Conservation (phyloP, 1,140 invertebrate species). For the Pomacea maculata region DNA sequence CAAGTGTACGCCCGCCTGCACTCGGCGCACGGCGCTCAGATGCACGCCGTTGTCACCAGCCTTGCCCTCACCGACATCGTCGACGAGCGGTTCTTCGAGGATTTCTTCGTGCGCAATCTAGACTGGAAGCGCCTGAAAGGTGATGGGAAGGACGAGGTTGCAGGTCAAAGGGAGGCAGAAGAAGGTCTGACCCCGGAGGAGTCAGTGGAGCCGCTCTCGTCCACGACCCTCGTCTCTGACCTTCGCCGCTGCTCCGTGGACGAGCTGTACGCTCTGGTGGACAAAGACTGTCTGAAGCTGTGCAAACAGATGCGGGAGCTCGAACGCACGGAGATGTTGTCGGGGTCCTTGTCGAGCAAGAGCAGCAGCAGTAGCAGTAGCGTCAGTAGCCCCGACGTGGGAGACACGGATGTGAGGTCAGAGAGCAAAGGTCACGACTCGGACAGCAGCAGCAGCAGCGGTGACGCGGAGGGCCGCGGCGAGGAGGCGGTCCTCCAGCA, state of each 20-base stretch:
- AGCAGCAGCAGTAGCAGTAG: not conserved
- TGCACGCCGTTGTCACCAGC: not conserved
- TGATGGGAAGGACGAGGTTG: not conserved
- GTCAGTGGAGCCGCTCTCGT: no score
- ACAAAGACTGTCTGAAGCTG: conserved; percentile 18
- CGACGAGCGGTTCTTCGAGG: conserved; percentile 8
- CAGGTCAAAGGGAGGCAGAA: not conserved
- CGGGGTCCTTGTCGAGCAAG: not conserved
- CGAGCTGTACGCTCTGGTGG: conserved; percentile 19
- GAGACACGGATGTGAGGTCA: not conserved
- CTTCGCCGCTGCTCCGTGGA: conserved; percentile 18
- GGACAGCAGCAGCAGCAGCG: not conserved
- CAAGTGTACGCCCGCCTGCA: conserved; percentile 5
- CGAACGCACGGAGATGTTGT: not conserved
- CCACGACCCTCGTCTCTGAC: conserved; percentile 4
- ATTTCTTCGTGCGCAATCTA: not conserved
- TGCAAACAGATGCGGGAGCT: conserved; percentile 10
- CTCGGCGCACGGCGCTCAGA: not conserved
- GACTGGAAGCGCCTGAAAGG: not conserved
- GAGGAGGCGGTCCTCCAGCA: conserved; percentile 6
- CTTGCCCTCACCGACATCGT: conserved; percentile 13
- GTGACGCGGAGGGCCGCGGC: not conserved
- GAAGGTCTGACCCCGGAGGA: no score
- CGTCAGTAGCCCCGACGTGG: no score
- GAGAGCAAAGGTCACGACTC: not conserved